phyloP scores from a whole-genome alignment of 2,113 vertebrate genomes.

The Chrysochloris asiatica region DNA sequence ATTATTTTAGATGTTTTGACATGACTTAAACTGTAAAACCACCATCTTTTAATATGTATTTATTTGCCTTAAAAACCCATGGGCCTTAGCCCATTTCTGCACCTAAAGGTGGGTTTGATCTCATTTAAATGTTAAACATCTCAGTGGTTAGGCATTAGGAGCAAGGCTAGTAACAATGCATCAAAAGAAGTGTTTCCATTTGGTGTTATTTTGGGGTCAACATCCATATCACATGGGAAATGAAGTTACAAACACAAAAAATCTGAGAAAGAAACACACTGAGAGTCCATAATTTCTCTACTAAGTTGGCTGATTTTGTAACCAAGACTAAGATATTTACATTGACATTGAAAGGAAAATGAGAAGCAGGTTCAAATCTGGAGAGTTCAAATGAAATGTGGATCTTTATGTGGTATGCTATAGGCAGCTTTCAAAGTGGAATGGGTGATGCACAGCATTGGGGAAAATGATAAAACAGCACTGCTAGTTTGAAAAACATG shows the following conservation, averaged over 20 bases:
- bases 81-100: not conserved
- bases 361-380: not conserved
- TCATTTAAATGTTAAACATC: conserved; percentile 33
- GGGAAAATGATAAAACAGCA: not conserved
- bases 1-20: conserved; percentile 29
- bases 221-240: not conserved
- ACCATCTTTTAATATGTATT: not conserved
- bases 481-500: not conserved
- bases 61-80: not conserved
- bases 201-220: conserved; percentile 20
- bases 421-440: not conserved
- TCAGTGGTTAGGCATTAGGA: not conserved
- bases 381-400: conserved; percentile 54
- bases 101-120: not conserved
- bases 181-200: not conserved
- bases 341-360: conserved; percentile 18
- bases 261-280: not conserved
- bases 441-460: not conserved
- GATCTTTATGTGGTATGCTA: not conserved
- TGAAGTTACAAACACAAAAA: not conserved
- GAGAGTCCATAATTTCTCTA: not conserved
- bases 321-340: conserved; percentile 19
- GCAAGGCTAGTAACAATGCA: not conserved
- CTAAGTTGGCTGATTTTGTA: conserved; percentile 17
- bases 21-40: not conserved